phyloP scores from a whole-genome alignment of 1,140 invertebrate species.

The Drosophila takahashii region DNA sequence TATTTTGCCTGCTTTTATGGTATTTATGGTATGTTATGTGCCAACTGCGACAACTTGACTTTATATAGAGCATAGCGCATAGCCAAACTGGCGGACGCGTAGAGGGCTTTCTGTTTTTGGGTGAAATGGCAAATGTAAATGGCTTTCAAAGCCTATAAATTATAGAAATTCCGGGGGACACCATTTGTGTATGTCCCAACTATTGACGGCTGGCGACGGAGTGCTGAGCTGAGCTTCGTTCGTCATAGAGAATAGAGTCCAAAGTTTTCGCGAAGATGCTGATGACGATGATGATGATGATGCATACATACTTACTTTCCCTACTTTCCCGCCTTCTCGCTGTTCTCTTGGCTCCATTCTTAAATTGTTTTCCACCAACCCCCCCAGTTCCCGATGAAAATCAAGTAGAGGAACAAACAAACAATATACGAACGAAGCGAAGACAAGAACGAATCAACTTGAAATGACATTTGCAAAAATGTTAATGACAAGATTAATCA shows the following conservation, averaged over 20 bases:
- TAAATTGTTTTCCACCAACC: constrained; percentile 22
- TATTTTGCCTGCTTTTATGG: constrained; percentile 5
- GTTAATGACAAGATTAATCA: constrained; percentile 74
- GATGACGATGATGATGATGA: constrained; percentile 27
- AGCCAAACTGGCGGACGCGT: constrained; percentile 6
- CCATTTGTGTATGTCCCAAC: constrained; percentile 58
- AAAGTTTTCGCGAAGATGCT: constrained; percentile 1
- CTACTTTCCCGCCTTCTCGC: background rate
- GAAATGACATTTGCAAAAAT: constrained; percentile 72
- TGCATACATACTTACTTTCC: background rate
- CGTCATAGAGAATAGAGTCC: constrained; percentile 10
- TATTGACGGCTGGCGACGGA: constrained; percentile 63
- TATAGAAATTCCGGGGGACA: constrained; percentile 58
- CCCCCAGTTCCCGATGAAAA: too few relatives aligned
- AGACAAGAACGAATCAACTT: constrained; percentile 31
- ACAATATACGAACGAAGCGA: constrained; percentile 1
- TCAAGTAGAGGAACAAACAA: constrained; percentile 7
- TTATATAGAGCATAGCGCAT: constrained; percentile 5
- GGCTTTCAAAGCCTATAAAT: constrained; percentile 67
- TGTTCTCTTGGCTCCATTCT: background rate
- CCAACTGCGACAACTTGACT: constrained; percentile 36
- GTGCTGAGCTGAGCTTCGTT: constrained; percentile 13
- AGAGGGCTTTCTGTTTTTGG: constrained; percentile 33
- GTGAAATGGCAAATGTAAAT: constrained; percentile 13
- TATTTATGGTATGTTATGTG: constrained; percentile 13